Percentiles rank a stretch among this genome's conserved stretches.
These are phyloP conservation scores for Microvelia longipes DNA, from an alignment of 1,140 invertebrate genomes.

Conservation along the genomic window DNA sequence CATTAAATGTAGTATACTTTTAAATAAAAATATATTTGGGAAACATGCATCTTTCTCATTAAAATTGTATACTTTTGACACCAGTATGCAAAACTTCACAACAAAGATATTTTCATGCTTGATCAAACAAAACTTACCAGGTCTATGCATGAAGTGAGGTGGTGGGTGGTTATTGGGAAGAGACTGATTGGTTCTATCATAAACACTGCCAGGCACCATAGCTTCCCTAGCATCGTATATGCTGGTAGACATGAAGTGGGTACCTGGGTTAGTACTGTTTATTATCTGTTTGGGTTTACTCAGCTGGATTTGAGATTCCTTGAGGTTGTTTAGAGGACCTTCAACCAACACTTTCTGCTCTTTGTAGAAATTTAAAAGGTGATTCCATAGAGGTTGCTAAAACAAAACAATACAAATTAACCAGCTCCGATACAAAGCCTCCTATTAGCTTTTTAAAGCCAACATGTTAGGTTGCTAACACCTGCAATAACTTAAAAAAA, in stretches of 20 bases:
- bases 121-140: too few species aligned
- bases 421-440: not conserved
- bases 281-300: slow-evolving; percentile 91
- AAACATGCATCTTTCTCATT: too few species aligned
- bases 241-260: slow-evolving; percentile 90
- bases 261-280: slow-evolving; percentile 85
- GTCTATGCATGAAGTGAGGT: slow-evolving; percentile 31
- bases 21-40: too few species aligned
- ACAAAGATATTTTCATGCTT: too few species aligned
- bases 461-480: too few species aligned
- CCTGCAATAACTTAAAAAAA: too few species aligned
- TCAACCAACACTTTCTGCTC: slow-evolving; percentile 95
- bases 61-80: too few species aligned
- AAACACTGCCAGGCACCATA: slow-evolving; percentile 69
- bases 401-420: slow-evolving; percentile 22
- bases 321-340: slow-evolving; percentile 92
- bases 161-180: slow-evolving; percentile 32
- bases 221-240: slow-evolving; percentile 85
- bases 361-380: slow-evolving; percentile 93
- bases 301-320: slow-evolving; percentile 92
- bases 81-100: too few species aligned
- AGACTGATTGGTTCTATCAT: slow-evolving; percentile 40
- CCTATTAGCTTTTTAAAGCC: too few species aligned
- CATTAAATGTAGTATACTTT: too few species aligned
- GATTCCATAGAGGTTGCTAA: slow-evolving; percentile 92